phyloP scores from a whole-genome alignment of 2,113 vertebrate species.

The Addax nasomaculatus region DNA sequence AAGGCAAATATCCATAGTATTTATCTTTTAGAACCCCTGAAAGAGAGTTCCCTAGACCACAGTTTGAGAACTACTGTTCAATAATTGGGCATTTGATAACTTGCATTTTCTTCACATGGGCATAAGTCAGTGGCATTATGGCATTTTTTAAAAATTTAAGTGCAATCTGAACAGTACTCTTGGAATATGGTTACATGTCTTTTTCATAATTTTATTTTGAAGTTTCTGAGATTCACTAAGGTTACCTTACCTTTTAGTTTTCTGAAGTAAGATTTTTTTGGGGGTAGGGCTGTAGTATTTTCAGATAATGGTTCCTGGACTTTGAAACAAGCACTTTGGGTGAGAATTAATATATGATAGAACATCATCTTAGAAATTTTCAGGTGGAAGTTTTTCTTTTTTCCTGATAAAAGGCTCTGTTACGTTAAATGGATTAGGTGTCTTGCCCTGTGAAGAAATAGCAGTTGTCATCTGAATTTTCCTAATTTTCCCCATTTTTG shows the following conservation, averaged over 20 bases:
- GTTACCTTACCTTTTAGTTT: neutral
- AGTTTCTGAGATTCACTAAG: neutral
- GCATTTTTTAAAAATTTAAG: neutral
- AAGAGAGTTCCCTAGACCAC: neutral
- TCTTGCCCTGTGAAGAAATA: slow-evolving; percentile 2
- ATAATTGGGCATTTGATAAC: neutral
- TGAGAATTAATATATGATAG: neutral
- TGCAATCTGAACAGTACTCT: neutral
- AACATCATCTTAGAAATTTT: neutral
- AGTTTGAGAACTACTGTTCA: neutral
- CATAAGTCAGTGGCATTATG: neutral
- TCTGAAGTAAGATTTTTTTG: neutral
- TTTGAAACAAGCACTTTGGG: neutral
- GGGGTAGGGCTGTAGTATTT: neutral
- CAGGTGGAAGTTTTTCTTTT: neutral
- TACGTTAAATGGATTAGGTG: neutral
- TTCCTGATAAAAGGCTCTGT: neutral
- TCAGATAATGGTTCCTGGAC: neutral
- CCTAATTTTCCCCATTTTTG: neutral
- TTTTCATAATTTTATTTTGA: slow-evolving; percentile 10
- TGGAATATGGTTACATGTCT: neutral
- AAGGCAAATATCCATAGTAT: neutral
- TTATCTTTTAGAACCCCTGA: neutral
- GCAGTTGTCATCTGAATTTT: neutral
- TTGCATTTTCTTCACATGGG: neutral